phyloP scores from a whole-genome alignment of 64 coral and sea anemone species.

The Pachyseris speciosa region DNA sequence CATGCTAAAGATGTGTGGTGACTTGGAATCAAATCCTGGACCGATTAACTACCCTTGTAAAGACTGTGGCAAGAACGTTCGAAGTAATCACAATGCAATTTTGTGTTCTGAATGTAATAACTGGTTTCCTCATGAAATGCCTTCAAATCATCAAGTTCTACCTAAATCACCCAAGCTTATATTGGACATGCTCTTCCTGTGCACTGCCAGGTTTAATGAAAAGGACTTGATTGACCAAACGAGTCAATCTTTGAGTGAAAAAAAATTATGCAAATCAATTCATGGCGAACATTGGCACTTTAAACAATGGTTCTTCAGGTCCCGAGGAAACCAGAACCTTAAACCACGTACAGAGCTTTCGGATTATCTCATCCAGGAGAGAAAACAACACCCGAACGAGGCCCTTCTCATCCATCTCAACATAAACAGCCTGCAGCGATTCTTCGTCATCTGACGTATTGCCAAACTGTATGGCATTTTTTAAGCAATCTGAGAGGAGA shows the following conservation, averaged over 20 bases:
- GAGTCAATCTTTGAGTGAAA: too few relatives aligned
- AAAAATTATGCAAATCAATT: too few relatives aligned
- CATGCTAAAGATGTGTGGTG: neutral
- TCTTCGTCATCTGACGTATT: conserved; percentile 60
- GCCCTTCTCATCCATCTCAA: too few relatives aligned
- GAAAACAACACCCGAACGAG: too few relatives aligned
- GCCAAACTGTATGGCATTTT: conserved; percentile 64
- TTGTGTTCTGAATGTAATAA: conserved; percentile 38
- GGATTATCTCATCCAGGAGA: too few relatives aligned
- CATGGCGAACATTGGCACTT: too few relatives aligned
- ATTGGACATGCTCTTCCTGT: neutral
- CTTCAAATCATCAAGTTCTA: neutral
- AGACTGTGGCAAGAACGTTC: conserved; percentile 54
- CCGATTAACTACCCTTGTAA: conserved; percentile 38
- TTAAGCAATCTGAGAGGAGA: conserved; percentile 24
- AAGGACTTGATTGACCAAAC: neutral
- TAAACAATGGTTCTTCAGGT: too few relatives aligned
- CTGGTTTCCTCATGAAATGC: neutral
- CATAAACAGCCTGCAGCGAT: too few relatives aligned
- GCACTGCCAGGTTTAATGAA: neutral
- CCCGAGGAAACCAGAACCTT: too few relatives aligned
- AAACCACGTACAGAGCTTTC: too few relatives aligned
- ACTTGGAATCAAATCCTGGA: conserved; percentile 44
- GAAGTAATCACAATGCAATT: conserved; percentile 57
- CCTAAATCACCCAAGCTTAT: neutral